A percentile compares a stretch with the other conserved stretches of the same genome.
These are phyloP conservation scores for Pemphredon lugubris DNA, from an alignment of 2,888 invertebrate genomes.

Conservation along the genomic window DNA sequence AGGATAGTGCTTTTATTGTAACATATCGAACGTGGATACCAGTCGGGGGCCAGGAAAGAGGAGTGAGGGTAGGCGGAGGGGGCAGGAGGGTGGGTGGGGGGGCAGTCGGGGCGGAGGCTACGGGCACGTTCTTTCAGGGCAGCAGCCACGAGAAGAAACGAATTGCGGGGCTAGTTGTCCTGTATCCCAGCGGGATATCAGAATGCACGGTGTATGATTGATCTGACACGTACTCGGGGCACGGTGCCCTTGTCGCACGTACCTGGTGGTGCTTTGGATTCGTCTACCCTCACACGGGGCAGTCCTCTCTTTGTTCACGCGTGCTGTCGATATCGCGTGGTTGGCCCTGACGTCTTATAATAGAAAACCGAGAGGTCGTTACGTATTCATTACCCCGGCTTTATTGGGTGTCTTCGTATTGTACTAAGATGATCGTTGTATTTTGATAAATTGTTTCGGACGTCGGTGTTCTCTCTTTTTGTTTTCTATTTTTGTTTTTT, in stretches of 20 bases:
- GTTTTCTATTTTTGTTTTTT: no score
- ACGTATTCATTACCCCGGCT: background rate
- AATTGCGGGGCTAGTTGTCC: slow-evolving; percentile 73
- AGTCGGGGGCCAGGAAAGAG: slow-evolving; percentile 40
- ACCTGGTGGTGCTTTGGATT: slow-evolving; percentile 38
- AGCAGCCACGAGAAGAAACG: slow-evolving; percentile 54
- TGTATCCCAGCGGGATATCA: slow-evolving; percentile 76
- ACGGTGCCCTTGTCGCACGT: slow-evolving; percentile 47
- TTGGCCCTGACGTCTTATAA: background rate
- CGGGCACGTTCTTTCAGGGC: slow-evolving; percentile 55
- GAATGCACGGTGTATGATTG: slow-evolving; percentile 74
- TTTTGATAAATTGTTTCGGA: no score
- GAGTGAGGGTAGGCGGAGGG: background rate
- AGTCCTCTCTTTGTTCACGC: slow-evolving; percentile 12
- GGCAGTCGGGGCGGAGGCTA: slow-evolving; percentile 11
- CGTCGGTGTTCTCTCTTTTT: no score
- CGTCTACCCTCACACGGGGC: slow-evolving; percentile 11
- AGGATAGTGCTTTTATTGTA: slow-evolving; percentile 72
- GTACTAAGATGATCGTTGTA: no score
- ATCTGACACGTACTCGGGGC: slow-evolving; percentile 75
- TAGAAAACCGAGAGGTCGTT: slow-evolving; percentile 12
- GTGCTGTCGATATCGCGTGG: slow-evolving; percentile 6
- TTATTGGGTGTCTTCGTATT: no score
- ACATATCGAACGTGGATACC: slow-evolving; percentile 64
- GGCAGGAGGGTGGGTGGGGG: slow-evolving; percentile 4